These are phyloP conservation scores for Zaprionus kolodkinae DNA, from an alignment of 1,140 invertebrate genomes.

Conservation along the genomic window DNA sequence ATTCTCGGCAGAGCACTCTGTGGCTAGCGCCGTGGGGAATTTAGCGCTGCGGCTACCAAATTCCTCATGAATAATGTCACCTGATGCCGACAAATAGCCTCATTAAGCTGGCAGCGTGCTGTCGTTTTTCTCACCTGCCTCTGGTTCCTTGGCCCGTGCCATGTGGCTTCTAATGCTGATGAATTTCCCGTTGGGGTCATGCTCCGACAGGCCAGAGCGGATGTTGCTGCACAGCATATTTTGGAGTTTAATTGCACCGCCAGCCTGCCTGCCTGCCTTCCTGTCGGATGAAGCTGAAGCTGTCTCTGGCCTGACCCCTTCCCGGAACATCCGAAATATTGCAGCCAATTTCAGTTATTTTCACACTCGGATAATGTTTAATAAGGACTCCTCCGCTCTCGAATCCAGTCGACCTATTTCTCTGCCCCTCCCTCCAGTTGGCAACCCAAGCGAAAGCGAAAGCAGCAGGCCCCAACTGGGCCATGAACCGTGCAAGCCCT, in stretches of 20 bases:
- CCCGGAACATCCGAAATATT: background rate
- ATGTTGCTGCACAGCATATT: slow-evolving; percentile 9
- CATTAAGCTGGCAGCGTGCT: slow-evolving; percentile 31
- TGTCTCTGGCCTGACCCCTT: background rate
- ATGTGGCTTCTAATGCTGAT: slow-evolving; percentile 25
- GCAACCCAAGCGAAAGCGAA: background rate
- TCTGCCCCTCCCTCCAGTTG: background rate
- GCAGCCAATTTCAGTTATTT: slow-evolving; percentile 17
- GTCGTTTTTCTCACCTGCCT: slow-evolving; percentile 21
- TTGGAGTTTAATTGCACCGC: slow-evolving; percentile 6
- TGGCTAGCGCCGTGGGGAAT: background rate
- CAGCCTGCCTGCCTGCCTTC: background rate
- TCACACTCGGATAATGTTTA: background rate
- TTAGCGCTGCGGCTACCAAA: slow-evolving; percentile 4
- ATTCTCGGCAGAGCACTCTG: background rate
- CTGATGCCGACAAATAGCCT: slow-evolving; percentile 43
- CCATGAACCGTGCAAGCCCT: slow-evolving; percentile 2
- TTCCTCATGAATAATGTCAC: slow-evolving; percentile 46
- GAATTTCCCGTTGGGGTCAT: slow-evolving; percentile 1
- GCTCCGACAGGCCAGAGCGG: background rate
- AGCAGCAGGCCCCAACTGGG: background rate
- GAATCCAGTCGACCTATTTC: background rate
- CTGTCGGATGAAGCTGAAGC: background rate
- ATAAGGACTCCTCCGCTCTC: background rate
- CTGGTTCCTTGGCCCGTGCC: background rate